Evolutionary conservation across 2,113 vertebrate species (phyloP), one percentile per base, ranked within the genome.

Genomic region (Sphaerodactylus townsendi): DNA sequence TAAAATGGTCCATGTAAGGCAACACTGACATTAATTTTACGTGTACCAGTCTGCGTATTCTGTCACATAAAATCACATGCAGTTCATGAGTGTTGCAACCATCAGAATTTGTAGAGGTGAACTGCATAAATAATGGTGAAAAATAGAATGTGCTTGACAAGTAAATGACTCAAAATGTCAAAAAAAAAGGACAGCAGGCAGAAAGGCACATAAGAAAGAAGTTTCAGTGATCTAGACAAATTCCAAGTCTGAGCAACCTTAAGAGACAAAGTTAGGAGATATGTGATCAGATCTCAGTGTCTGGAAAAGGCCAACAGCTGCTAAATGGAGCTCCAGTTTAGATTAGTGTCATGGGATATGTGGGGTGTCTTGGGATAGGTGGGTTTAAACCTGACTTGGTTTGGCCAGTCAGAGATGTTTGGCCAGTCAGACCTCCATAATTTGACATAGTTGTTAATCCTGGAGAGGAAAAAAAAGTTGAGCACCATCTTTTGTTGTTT

Each of bases 71-170:
- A 84, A 17, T 64, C 28, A 68, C 85, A 85, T 39, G 3, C 25
- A 79, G 33, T 21, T 28, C 39, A 15, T 1, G 0, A 5, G 1
- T 41, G 33, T 56, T 69, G 66, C 28, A 78, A 90, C 30, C 3
- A 5, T 9, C 48, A 4, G 0, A 0, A 66, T n/a, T 7, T 9
- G 33, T 25, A 25, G 35, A 46, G 10, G 1, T 10, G 77, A 30
- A 4, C 30, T 10, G 25, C 65, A 69, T 19, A 50, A 15, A 17
- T 8, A 23, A 59, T 21, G 10, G 1, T 46, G 39, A 73, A 44
- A 25, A 48, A 21, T 30, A 73, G 53, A 0, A 0, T 41, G n/a
- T n/a, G 9, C 41, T 46, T 37, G 15, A 62, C 25, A 11, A 25
- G 5, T 64, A 78, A 14, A 14, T 50, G 46, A 53, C 50, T 70